These are phyloP conservation scores for Dysidea cf. avara DNA, from an alignment of 37 sponge, comb jelly and placozoan species.

Conservation along the genomic window DNA sequence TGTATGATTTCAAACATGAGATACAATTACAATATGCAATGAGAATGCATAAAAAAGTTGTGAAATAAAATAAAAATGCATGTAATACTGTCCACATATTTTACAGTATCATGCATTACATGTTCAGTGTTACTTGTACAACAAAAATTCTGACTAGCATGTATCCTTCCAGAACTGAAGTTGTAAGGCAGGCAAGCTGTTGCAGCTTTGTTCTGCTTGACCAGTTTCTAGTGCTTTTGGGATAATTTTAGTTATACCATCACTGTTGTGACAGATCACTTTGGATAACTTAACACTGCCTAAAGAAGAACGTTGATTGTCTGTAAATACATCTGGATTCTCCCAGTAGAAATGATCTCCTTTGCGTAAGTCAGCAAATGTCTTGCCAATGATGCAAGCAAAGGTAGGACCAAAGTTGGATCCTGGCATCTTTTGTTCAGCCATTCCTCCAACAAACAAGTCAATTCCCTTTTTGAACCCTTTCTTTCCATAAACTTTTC, in stretches of 20 bases:
- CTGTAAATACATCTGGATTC: conserved; percentile 67
- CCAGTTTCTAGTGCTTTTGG: conserved; percentile 52
- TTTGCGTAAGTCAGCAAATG: conserved; percentile 60
- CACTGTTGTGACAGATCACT: conserved; percentile 85
- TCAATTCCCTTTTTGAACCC: conserved; percentile 66
- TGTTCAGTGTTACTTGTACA: too few species aligned
- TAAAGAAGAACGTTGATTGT: conserved; percentile 45
- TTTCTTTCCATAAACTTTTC: conserved; percentile 42
- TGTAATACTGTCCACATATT: too few species aligned
- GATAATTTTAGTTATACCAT: conserved; percentile 37
- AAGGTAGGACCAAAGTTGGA: conserved; percentile 84
- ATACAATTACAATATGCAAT: too few species aligned
- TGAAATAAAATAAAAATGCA: too few species aligned
- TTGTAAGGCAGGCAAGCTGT: conserved; percentile 27
- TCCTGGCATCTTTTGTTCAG: conserved; percentile 61
- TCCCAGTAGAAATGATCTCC: conserved; percentile 88
- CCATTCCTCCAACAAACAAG: conserved; percentile 76
- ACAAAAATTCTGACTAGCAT: background rate
- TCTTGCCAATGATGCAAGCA: conserved; percentile 85
- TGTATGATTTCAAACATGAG: too few species aligned
- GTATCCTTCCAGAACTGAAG: conserved; percentile 53
- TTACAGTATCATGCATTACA: too few species aligned
- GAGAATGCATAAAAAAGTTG: too few species aligned
- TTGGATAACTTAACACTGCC: conserved; percentile 33
- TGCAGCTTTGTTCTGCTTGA: conserved; percentile 29